Conservation (phyloP, 2,797 vertebrate genomes). For the Sebastes melanostomus region DNA sequence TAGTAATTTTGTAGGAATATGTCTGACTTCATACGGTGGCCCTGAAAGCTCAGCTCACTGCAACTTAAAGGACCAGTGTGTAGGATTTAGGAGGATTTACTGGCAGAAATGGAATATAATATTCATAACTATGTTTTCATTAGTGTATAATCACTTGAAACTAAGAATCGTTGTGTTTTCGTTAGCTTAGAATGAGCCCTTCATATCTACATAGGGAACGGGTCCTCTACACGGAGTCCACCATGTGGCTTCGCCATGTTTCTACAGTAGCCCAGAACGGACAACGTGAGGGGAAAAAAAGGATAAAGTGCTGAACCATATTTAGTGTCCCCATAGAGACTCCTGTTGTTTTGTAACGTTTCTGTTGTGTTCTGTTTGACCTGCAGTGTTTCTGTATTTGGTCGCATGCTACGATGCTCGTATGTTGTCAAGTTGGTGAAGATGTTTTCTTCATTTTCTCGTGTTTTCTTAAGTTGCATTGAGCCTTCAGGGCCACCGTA, state of each 20-base stretch:
- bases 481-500: neutral
- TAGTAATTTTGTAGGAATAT: neutral
- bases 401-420: neutral
- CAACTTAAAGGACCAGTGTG: neutral
- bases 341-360: neutral
- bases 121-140: too few species aligned
- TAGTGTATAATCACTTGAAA: too few species aligned
- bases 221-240: fast-evolving
- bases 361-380: neutral
- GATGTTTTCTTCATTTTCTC: neutral
- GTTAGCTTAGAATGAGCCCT: too few species aligned
- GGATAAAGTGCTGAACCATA: neutral
- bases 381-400: neutral
- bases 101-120: too few species aligned
- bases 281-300: fast-evolving
- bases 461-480: neutral
- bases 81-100: too few species aligned
- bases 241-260: too few species aligned
- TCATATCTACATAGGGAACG: too few species aligned
- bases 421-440: neutral
- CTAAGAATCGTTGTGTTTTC: too few species aligned
- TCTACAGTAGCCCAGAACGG: too few species aligned
- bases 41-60: neutral
- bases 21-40: neutral
- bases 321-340: neutral